Conservation (phyloP, 2,797 vertebrate species). For the Hyperoplus lanceolatus region DNA sequence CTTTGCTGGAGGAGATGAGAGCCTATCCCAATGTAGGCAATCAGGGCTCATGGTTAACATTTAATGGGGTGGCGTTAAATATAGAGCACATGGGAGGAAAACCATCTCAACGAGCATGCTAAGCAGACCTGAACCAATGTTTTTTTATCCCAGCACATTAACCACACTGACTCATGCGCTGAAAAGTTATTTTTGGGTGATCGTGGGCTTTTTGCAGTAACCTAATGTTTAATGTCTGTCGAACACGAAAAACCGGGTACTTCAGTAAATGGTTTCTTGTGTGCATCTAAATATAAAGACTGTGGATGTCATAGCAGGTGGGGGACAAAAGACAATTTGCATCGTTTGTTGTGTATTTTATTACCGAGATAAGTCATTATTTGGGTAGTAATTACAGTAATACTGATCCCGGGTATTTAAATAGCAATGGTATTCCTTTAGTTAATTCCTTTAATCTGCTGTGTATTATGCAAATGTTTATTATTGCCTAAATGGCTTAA, state of each 20-base stretch:
- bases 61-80: conserved; percentile 75
- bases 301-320: background rate
- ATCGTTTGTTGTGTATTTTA: background rate
- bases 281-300: conserved; percentile 3
- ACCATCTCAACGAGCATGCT: conserved; percentile 43
- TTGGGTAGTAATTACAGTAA: background rate
- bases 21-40: conserved; percentile 71
- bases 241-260: background rate
- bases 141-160: conserved; percentile 21
- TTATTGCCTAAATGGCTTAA: too few relatives aligned
- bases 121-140: conserved; percentile 33
- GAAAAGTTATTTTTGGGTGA: conserved; percentile 10
- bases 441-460: too few relatives aligned
- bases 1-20: conserved; percentile 69
- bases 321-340: conserved; percentile 1
- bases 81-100: conserved; percentile 60
- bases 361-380: conserved; percentile 4
- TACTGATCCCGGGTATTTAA: too few relatives aligned
- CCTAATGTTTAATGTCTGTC: background rate
- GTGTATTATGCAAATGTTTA: too few relatives aligned
- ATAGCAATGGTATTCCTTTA: too few relatives aligned
- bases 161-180: conserved; percentile 2
- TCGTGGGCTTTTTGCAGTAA: conserved; percentile 16
- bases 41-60: conserved; percentile 72
- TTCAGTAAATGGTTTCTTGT: background rate